These are phyloP conservation scores for Otis tarda DNA, from an alignment of 2,113 vertebrate genomes.

Conservation along the genomic window DNA sequence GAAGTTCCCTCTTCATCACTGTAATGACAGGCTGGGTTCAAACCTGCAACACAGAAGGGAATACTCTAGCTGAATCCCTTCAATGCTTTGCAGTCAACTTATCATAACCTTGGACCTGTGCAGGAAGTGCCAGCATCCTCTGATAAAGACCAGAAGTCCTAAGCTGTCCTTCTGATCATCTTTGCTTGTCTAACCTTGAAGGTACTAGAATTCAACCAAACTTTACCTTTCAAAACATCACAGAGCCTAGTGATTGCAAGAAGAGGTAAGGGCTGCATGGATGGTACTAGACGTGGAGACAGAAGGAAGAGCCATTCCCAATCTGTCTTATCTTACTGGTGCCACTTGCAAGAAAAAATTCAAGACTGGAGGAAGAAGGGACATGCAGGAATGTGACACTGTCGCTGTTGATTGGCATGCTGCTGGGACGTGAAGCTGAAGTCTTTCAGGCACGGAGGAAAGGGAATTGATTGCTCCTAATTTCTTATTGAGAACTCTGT, in stretches of 20 bases:
- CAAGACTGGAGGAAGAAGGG: neutral
- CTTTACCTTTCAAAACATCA: neutral
- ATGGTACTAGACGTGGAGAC: neutral
- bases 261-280: neutral
- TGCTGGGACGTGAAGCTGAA: neutral
- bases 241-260: neutral
- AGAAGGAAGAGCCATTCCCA: neutral
- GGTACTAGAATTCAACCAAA: neutral
- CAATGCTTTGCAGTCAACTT: neutral
- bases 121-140: neutral
- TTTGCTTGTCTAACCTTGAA: neutral
- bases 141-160: neutral
- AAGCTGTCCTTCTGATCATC: neutral
- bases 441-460: neutral
- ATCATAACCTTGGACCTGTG: neutral
- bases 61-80: neutral
- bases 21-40: neutral
- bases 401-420: neutral
- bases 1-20: neutral
- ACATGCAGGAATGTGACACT: neutral
- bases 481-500: neutral
- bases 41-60: neutral
- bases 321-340: neutral
- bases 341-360: neutral
- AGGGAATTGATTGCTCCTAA: neutral